Evolutionary conservation across 2,113 vertebrate genomes (phyloP), one percentile per base, ranked within the genome.

Genomic region (Toxotes chatareus): DNA sequence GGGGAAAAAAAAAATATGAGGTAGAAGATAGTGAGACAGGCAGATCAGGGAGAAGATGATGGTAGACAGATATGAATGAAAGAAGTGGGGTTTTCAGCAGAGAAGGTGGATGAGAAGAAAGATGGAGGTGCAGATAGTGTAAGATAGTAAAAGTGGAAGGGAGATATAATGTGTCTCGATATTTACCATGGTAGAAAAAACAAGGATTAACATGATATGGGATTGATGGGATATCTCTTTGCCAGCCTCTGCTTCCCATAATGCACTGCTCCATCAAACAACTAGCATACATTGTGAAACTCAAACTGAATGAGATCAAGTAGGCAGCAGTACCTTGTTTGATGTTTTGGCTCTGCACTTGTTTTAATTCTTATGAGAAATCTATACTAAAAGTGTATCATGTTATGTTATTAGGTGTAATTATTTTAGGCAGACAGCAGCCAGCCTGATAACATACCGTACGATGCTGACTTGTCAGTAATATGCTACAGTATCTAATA

Each of bases 311-410:
- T 42, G 36, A 65, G 34, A 83, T n/a, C n/a, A 42, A 19, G 34
- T 31, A n/a, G 31, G n/a, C 44, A 82, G 64, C 5, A 40, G 79
- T 61, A 59, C 59, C 17, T 57, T 56, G 19, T 79, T 62, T 44
- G 32, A 38, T 62, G 16, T 74, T 78, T 68, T 57, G 51, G 27
- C 49, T 68, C 36, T 60, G 44, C 55, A 40, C 31, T 53, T 38
- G 11, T 76, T 74, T 40, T 27, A 2, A 47, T 5, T 8, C 17
- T 11, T 3, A 42, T n/a, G 10, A 59, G 11, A 1, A 59, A 38
- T 27, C 7, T 7, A 12, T 12, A 38, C 4, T 23, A 17, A 31
- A 55, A 5, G 7, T 10, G 1, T 17, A 44, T 53, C 16, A 72
- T 14, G 0, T 61, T 47, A 23, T 38, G 1, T 47, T 23, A 49